These are phyloP conservation scores for Heterodera filipjevi DNA, from an alignment of 2,888 invertebrate species.

Conservation along the genomic window DNA sequence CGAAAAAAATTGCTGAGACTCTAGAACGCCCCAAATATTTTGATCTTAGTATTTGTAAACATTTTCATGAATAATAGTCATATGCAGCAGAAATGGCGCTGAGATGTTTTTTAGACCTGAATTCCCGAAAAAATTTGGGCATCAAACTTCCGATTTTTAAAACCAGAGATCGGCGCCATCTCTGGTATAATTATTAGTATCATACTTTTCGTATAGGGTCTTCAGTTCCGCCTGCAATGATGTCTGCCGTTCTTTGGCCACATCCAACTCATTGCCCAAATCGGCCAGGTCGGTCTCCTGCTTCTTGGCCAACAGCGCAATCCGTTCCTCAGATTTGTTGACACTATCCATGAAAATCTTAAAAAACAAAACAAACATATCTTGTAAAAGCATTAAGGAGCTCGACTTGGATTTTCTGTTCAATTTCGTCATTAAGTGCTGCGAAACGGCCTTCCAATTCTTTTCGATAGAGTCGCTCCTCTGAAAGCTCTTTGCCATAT, in stretches of 20 bases:
- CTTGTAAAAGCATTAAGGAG: too few species aligned
- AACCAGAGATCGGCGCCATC: too few species aligned
- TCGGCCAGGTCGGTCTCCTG: conserved; percentile 29
- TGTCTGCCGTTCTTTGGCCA: conserved; percentile 24
- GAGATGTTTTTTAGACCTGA: too few species aligned
- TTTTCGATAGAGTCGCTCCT: conserved; percentile 48
- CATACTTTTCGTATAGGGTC: conserved; percentile 18
- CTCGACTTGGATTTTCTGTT: conserved; percentile 25
- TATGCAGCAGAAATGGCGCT: too few species aligned
- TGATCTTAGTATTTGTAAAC: too few species aligned
- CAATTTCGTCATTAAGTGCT: conserved; percentile 30
- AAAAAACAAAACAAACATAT: neutral
- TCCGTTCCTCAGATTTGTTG: conserved; percentile 22
- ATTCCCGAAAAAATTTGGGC: too few species aligned
- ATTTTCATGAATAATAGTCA: too few species aligned
- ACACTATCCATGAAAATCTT: conserved; percentile 25
- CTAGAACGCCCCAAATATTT: too few species aligned
- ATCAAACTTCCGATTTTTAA: too few species aligned
- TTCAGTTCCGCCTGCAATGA: conserved; percentile 23
- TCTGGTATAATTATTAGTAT: too few species aligned
- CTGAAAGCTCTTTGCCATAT: conserved; percentile 48
- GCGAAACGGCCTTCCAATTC: conserved; percentile 42
- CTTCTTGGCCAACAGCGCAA: conserved; percentile 28
- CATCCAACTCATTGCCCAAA: conserved; percentile 14
- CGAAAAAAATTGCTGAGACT: too few species aligned